Percentiles rank a stretch among this genome's conserved stretches.
Evolutionary conservation across 2,888 invertebrate genomes (phyloP).

Genomic region (Agrilus cyanescens): DNA sequence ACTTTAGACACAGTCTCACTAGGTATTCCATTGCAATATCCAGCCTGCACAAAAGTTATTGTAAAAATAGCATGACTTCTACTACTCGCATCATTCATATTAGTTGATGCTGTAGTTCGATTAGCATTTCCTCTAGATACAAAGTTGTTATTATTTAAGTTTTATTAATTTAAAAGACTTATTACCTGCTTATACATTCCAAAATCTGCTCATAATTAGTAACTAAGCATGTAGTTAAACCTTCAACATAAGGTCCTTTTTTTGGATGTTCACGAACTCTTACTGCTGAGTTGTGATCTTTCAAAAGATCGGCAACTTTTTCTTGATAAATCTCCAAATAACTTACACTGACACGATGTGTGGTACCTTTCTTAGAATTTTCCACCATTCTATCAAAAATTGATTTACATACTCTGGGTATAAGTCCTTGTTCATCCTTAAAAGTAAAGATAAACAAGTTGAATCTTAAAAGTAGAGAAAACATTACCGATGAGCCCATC

Average conservation of each 20-base stretch:
- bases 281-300: conserved; percentile 39
- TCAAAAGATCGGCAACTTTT: conserved; percentile 58
- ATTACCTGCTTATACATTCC: conserved; percentile 41
- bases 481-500: conserved; percentile 66
- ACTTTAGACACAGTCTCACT: conserved; percentile 82
- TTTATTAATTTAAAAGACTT: conserved; percentile 1
- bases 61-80: conserved; percentile 88
- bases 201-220: conserved; percentile 79
- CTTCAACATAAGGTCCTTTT: conserved; percentile 73
- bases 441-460: conserved; percentile 14
- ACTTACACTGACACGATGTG: conserved; percentile 73
- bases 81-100: conserved; percentile 87
- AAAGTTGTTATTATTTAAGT: conserved; percentile 6
- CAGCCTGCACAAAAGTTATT: conserved; percentile 79
- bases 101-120: conserved; percentile 78
- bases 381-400: conserved; percentile 71
- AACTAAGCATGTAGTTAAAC: conserved; percentile 72
- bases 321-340: conserved; percentile 53
- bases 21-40: conserved; percentile 76
- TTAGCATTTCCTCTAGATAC: conserved; percentile 63
- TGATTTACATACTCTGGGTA: conserved; percentile 76
- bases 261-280: conserved; percentile 63
- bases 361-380: conserved; percentile 69
- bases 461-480: background rate
- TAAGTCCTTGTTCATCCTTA: conserved; percentile 68